phyloP scores from a whole-genome alignment of 1,140 invertebrate species.

The Scaptodrosophila lebanonensis region DNA sequence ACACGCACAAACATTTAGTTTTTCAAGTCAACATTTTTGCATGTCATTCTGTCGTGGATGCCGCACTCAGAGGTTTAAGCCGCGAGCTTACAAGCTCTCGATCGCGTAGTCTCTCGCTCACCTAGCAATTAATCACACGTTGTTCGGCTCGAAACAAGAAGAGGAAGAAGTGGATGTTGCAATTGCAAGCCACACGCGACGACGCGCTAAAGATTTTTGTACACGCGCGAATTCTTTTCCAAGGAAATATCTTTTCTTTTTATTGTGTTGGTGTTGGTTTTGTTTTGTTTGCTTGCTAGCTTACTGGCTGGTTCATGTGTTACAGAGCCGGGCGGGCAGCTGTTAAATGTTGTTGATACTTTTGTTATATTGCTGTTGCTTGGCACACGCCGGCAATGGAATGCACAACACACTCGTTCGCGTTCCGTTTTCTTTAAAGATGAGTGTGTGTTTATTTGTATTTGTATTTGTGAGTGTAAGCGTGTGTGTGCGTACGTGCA shows the following conservation, averaged over 20 bases:
- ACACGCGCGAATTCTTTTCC: slow-evolving; percentile 30
- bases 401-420: slow-evolving; percentile 39
- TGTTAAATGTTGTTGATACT: slow-evolving; percentile 19
- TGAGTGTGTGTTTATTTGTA: slow-evolving; percentile 6
- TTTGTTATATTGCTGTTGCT: slow-evolving; percentile 17
- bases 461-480: slow-evolving; percentile 2
- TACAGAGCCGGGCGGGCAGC: slow-evolving; percentile 4
- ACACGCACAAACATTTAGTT: too few species aligned
- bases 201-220: slow-evolving; percentile 43
- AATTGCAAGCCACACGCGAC: slow-evolving; percentile 41
- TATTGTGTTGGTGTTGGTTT: slow-evolving; percentile 14
- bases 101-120: too few species aligned
- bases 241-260: slow-evolving; percentile 1
- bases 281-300: neutral
- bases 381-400: slow-evolving; percentile 58
- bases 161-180: slow-evolving; percentile 5
- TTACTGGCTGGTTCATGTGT: too few species aligned
- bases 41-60: too few species aligned
- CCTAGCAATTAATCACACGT: slow-evolving; percentile 13
- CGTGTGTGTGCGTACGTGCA: slow-evolving; percentile 26
- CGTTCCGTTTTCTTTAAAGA: neutral
- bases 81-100: too few species aligned
- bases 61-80: too few species aligned
- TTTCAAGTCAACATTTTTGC: too few species aligned
- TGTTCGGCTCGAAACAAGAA: slow-evolving; percentile 8